A percentile compares a stretch with the other conserved stretches of the same genome.
phyloP scores from a whole-genome alignment of 2,113 vertebrate genomes.

The Trogon surrucura region DNA sequence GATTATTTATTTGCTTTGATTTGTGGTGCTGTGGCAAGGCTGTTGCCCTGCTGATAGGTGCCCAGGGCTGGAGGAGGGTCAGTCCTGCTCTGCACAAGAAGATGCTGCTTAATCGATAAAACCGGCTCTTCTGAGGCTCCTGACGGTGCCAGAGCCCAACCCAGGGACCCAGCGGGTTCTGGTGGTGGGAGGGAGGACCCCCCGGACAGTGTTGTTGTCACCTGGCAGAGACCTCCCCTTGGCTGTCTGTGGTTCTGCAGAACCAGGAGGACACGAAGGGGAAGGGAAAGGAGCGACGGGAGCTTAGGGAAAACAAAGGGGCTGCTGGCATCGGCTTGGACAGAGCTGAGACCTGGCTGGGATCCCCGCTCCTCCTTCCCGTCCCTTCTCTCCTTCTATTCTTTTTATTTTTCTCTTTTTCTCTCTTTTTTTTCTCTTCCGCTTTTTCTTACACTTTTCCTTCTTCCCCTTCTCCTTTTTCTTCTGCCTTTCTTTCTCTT shows the following conservation, averaged over 20 bases:
- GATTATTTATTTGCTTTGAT: neutral
- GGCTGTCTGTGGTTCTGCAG: neutral
- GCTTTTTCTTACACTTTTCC: accelerated
- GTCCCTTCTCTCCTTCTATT: neutral
- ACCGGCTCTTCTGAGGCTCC: neutral
- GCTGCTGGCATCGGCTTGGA: neutral
- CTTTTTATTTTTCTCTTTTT: neutral
- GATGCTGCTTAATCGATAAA: neutral
- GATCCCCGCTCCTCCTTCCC: neutral
- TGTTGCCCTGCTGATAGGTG: accelerated
- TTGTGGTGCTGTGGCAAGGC: accelerated
- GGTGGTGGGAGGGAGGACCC: accelerated
- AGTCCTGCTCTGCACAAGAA: accelerated
- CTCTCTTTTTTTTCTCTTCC: accelerated
- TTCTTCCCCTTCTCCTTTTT: accelerated
- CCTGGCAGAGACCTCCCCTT: neutral
- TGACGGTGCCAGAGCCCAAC: neutral
- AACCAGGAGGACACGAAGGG: accelerated
- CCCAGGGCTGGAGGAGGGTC: neutral
- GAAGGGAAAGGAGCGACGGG: neutral
- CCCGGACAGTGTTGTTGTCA: accelerated
- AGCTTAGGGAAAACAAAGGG: neutral
- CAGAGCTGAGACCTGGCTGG: neutral
- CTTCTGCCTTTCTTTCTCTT: accelerated
- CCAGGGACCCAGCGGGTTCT: accelerated